Evolutionary conservation across 2,888 invertebrate species (phyloP), one percentile per base, ranked within the genome.

Genomic region (Epinotia demarniana): DNA sequence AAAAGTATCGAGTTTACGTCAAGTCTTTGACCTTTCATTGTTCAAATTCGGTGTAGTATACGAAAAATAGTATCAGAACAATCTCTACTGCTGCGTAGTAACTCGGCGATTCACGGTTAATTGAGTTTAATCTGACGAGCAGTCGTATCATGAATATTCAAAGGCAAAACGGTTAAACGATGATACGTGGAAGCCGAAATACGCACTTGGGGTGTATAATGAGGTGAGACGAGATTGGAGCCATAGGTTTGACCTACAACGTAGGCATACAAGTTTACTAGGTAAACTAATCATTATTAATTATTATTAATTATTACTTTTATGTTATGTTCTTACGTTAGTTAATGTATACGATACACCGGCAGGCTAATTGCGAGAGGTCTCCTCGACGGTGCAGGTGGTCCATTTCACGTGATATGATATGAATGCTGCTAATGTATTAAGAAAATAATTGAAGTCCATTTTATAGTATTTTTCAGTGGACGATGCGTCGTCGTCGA

Each of bases 101-200:
- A 73, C 68, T 3, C 27, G 62, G 12, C 39, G n/a, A 58, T 69
- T 70, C 49, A 58, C 63, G 63, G 57, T 58, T 39, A 57, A 69
- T 19, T 74, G 63, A 68, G 55, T 68, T 60, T 27, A 68, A 55
- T 57, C 46, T 23, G 69, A 58, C 13, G 27, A 49, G 46, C 33
- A 18, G n/a, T 18, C 46, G 63, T 74, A 63, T 18, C 46, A 69
- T 74, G 58, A 46, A 74, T 74, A 74, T 74, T 74, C 63, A 63
- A 61, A 67, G 68, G 74, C 8, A 53, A 23, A 55, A 62, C 55
- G 57, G 57, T 33, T 13, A 57, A 55, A 57, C 46, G 57, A 61
- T 58, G 58, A 57, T 57, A 69, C 55, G 33, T 49, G 46, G 49
- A 63, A 63, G 33, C 53, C 5, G 18, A 19, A 63, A 68, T 23